These are phyloP conservation scores for Drosophila vallismaia DNA, from an alignment of 2,888 invertebrate genomes.

Conservation along the genomic window DNA sequence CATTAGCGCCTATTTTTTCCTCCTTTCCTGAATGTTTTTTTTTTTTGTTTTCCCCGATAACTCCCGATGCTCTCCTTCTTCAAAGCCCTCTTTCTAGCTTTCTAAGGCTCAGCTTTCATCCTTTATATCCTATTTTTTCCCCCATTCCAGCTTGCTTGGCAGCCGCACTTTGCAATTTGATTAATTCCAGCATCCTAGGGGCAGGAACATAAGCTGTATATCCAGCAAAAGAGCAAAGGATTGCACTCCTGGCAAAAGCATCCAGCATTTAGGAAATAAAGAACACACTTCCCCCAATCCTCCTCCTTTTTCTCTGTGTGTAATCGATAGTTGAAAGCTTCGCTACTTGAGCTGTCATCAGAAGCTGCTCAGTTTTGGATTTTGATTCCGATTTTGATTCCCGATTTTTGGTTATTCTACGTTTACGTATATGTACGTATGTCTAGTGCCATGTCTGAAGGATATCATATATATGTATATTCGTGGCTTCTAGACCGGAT, in stretches of 20 bases:
- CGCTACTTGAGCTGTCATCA: constrained; percentile 76
- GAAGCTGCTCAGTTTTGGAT: constrained; percentile 81
- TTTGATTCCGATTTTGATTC: constrained; percentile 40
- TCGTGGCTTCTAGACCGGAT: constrained; percentile 3
- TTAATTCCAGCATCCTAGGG: constrained; percentile 65
- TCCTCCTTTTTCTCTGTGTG: constrained; percentile 13
- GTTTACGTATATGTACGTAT: constrained; percentile 1
- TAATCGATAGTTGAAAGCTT: constrained; percentile 67
- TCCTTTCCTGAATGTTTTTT: background rate
- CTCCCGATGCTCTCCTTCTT: constrained; percentile 17
- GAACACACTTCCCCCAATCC: background rate
- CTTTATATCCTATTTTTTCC: background rate
- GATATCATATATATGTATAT: background rate
- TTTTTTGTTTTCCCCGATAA: background rate
- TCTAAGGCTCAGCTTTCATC: constrained; percentile 15
- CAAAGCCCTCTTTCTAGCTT: background rate
- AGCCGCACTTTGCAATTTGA: constrained; percentile 68
- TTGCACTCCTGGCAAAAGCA: background rate
- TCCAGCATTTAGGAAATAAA: constrained; percentile 1
- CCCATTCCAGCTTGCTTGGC: constrained; percentile 1
- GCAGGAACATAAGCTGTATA: constrained; percentile 34
- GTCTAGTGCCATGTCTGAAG: background rate
- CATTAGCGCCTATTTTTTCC: constrained; percentile 31
- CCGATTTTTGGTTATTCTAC: constrained; percentile 69
- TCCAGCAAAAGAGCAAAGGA: constrained; percentile 5